A percentile compares a stretch with the other conserved stretches of the same genome.
Evolutionary conservation across 2,888 invertebrate genomes (phyloP).

Genomic region (Thecophora atra): DNA sequence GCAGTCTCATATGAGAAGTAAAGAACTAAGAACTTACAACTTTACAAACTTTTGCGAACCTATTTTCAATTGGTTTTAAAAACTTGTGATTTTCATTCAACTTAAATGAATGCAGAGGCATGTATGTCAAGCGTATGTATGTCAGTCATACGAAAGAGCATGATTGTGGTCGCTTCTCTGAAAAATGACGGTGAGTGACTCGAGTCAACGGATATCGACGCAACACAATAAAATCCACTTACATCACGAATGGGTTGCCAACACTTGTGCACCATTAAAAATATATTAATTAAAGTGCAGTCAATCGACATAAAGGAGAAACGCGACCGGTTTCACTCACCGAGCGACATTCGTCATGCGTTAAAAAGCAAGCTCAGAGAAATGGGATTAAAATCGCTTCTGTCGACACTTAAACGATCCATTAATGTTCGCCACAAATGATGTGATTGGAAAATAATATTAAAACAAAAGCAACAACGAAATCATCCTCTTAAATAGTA

Average conservation of each 20-base stretch:
- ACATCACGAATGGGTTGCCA: constrained; percentile 20
- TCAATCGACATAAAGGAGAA: neutral
- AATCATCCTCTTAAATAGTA: neutral
- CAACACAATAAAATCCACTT: neutral
- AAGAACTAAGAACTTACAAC: too few relatives aligned
- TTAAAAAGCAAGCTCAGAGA: neutral
- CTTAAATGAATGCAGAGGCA: neutral
- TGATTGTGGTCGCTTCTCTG: neutral
- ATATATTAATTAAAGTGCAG: constrained; percentile 33
- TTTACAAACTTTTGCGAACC: too few relatives aligned
- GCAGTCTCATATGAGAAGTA: too few relatives aligned
- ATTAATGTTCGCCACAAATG: constrained; percentile 23
- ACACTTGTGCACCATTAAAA: constrained; percentile 31
- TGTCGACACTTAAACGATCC: constrained; percentile 32
- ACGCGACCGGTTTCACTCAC: neutral
- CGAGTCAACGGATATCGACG: neutral
- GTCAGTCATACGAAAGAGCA: too few relatives aligned
- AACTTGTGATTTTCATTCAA: neutral
- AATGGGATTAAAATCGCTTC: constrained; percentile 9
- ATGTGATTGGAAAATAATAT: constrained; percentile 28
- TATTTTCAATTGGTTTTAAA: too few relatives aligned
- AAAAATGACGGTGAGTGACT: neutral
- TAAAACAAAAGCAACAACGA: neutral
- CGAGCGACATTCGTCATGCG: neutral
- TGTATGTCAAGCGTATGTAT: neutral